Conservation (phyloP, 2,888 invertebrate species). For the Bombylius major region DNA sequence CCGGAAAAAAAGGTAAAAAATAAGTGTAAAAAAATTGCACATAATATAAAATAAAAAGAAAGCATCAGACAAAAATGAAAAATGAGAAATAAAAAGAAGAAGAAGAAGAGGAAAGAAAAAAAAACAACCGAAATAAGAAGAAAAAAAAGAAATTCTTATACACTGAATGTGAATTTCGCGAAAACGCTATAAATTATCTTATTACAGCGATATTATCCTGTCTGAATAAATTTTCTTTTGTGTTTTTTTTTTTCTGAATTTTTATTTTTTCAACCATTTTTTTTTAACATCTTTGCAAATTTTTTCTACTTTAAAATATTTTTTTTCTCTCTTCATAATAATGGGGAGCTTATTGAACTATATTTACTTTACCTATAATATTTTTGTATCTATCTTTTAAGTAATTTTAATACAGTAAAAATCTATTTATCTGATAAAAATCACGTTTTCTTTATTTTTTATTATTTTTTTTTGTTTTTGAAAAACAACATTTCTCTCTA, state of each 20-base stretch:
- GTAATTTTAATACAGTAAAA: too few species aligned
- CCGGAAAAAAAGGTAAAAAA: background rate
- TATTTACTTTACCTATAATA: too few species aligned
- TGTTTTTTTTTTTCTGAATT: background rate
- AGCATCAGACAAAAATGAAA: background rate
- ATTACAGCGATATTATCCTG: constrained; percentile 13
- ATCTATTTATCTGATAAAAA: too few species aligned
- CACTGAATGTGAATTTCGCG: constrained; percentile 11
- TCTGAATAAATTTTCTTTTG: constrained; percentile 9
- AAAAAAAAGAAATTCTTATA: constrained; percentile 1
- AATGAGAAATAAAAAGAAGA: background rate
- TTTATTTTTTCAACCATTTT: background rate
- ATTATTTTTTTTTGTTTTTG: too few species aligned
- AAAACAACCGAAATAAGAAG: background rate
- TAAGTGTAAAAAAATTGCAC: background rate
- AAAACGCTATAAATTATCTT: constrained; percentile 14
- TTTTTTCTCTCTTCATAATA: too few species aligned
- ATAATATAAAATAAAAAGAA: background rate
- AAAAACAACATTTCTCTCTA: too few species aligned
- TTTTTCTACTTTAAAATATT: too few species aligned
- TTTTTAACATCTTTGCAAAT: too few species aligned
- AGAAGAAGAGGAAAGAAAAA: background rate
- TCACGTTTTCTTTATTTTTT: too few species aligned
- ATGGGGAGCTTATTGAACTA: too few species aligned
- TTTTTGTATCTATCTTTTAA: too few species aligned